These are phyloP conservation scores for Siniperca undulata DNA, from an alignment of 2,797 vertebrate species.

Conservation along the genomic window DNA sequence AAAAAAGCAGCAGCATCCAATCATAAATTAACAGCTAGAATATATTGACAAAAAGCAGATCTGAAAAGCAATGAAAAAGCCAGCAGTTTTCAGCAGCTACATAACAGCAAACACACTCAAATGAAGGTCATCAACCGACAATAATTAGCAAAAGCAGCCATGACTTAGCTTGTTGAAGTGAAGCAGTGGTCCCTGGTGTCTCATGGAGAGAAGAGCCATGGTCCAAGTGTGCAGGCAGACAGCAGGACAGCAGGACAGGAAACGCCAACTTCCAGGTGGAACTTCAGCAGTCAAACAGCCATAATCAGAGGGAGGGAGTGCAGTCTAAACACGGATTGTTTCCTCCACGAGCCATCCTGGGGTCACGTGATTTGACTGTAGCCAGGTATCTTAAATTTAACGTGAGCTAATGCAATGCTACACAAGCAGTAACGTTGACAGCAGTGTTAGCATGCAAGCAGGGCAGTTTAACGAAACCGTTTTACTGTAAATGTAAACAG, in stretches of 20 bases:
- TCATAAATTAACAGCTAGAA: conserved; percentile 25
- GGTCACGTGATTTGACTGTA: neutral
- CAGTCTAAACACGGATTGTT: neutral
- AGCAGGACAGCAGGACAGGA: conserved; percentile 9
- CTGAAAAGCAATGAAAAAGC: conserved; percentile 1
- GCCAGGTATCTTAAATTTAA: too few species aligned
- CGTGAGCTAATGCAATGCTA: neutral
- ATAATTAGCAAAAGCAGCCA: neutral
- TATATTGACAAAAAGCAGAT: conserved; percentile 31
- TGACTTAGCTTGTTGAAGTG: conserved; percentile 12
- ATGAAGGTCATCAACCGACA: neutral
- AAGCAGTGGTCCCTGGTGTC: neutral
- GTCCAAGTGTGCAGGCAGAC: neutral
- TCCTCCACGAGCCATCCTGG: neutral
- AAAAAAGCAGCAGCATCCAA: conserved; percentile 40
- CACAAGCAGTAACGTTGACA: neutral
- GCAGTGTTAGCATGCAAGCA: neutral
- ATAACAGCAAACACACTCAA: neutral
- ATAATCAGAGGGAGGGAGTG: too few species aligned
- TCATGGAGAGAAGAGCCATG: neutral
- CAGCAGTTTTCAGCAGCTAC: conserved; percentile 8
- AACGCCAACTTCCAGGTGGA: neutral
- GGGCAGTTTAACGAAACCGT: neutral
- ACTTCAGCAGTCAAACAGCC: neutral
- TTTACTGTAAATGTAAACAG: neutral